Evolutionary conservation across 2,888 invertebrate species (phyloP), one percentile per base, ranked within the genome.

Genomic region (Sesia apiformis): DNA sequence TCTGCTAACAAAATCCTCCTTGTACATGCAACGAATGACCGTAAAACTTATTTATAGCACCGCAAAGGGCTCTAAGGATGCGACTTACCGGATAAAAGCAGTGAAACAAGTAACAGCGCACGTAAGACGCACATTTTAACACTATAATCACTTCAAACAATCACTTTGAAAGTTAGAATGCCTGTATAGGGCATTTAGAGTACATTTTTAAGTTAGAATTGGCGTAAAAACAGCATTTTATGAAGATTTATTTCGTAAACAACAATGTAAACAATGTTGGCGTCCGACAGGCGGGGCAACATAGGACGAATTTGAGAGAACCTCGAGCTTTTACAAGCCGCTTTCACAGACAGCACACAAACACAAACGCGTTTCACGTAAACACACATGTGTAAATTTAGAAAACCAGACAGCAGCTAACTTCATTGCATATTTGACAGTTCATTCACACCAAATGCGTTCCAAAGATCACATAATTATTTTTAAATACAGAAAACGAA

Each of bases 361-460:
- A 40, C 4, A 60, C 50, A 67, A 38, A 61, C 63, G 60, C 61
- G 61, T 60, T 67, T 63, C 70, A 65, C 59, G 52, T 60, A 69
- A 61, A 58, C 70, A 75, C 75, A 68, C 77, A 65, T 59, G 60
- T 23, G 58, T 54, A 53, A 4, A 52, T 55, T 58, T 52, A 57
- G 55, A 59, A 60, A 63, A 63, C 77, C 78, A 84, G 86, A 84
- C 86, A 74, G 76, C 66, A 54, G 72, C 82, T 81, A 85, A 78
- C 83, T 85, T 87, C 88, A 81, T 66, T 66, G 60, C 67, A 70
- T 76, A 78, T 78, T 84, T 84, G 84, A 81, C 81, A 84, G 84
- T 84, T 86, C 86, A 81, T 85, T 86, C 78, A 80, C 84, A 78
- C 72, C 66, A 57, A 49, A 57, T 60, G 41, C 65, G 74, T 72